phyloP scores from a whole-genome alignment of 2,113 vertebrate genomes.

The Petromus typicus region DNA sequence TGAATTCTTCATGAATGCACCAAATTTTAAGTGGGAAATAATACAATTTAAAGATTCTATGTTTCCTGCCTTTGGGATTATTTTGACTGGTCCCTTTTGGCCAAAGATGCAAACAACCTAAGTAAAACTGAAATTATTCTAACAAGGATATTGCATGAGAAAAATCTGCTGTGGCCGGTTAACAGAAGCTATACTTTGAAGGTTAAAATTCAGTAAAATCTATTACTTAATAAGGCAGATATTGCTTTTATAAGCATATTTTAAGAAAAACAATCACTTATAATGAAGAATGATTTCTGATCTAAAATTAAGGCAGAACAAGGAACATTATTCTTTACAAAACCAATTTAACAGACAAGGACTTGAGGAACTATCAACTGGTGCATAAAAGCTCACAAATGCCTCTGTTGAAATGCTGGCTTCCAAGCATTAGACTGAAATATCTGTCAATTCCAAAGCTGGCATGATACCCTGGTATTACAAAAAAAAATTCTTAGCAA shows the following conservation, averaged over 20 bases:
- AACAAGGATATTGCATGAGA: background rate
- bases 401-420: conserved; percentile 6
- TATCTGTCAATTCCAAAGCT: background rate
- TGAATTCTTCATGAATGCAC: background rate
- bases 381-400: background rate
- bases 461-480: background rate
- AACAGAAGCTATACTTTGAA: conserved; percentile 1
- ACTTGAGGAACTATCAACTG: background rate
- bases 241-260: conserved; percentile 19
- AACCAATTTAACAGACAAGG: conserved; percentile 29
- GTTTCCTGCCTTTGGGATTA: background rate
- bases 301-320: conserved; percentile 46
- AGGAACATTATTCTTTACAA: conserved; percentile 8
- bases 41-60: background rate
- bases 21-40: background rate
- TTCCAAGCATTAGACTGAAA: conserved; percentile 49
- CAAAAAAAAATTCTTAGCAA: background rate
- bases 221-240: conserved; percentile 20
- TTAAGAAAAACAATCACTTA: background rate
- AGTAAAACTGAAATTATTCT: background rate
- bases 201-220: conserved; percentile 45
- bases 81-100: background rate
- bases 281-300: conserved; percentile 2
- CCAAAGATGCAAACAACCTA: background rate
- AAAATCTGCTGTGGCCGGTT: background rate